These are phyloP conservation scores for Crambe crambe DNA, from an alignment of 37 sponge, comb jelly and placozoan species.

Conservation along the genomic window DNA sequence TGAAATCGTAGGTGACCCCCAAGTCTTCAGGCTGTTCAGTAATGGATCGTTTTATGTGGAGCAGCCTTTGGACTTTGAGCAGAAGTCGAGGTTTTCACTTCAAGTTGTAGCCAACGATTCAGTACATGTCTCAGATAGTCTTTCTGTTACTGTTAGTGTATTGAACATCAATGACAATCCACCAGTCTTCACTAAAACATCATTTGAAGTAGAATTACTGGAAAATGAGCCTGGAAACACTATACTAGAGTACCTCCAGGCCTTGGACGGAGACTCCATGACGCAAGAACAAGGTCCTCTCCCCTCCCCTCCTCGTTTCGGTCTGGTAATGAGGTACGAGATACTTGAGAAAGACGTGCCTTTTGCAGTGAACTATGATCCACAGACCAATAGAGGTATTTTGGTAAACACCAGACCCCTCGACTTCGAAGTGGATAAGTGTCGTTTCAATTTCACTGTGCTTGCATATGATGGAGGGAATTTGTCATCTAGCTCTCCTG, in stretches of 20 bases:
- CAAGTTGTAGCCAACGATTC: slow-evolving; percentile 19
- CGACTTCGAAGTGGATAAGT: slow-evolving; percentile 53
- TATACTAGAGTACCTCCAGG: slow-evolving; percentile 2
- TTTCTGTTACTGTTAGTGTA: slow-evolving; percentile 24
- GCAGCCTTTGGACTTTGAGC: slow-evolving; percentile 48
- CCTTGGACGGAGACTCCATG: slow-evolving; percentile 27
- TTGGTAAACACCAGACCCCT: slow-evolving; percentile 31
- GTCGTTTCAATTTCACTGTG: slow-evolving; percentile 35
- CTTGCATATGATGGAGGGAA: slow-evolving; percentile 46
- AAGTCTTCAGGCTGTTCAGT: slow-evolving; percentile 4
- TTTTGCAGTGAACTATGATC: slow-evolving; percentile 19
- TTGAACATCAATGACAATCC: slow-evolving; percentile 51
- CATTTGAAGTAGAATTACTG: slow-evolving; percentile 20
- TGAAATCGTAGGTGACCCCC: slow-evolving; percentile 3
- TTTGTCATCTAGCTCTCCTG: slow-evolving; percentile 3
- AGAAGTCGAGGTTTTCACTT: neutral
- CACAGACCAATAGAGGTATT: slow-evolving; percentile 10
- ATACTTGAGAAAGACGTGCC: slow-evolving; percentile 44
- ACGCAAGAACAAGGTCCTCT: neutral
- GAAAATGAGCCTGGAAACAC: slow-evolving; percentile 41
- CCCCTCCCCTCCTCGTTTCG: slow-evolving; percentile 18
- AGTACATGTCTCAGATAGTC: slow-evolving; percentile 8
- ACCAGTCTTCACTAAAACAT: slow-evolving; percentile 27
- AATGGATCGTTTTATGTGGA: slow-evolving; percentile 49
- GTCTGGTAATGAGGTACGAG: slow-evolving; percentile 16